A percentile compares a stretch with the other conserved stretches of the same genome.
Evolutionary conservation across 1,140 invertebrate species (phyloP).

Genomic region (Habropoda laboriosa): DNA sequence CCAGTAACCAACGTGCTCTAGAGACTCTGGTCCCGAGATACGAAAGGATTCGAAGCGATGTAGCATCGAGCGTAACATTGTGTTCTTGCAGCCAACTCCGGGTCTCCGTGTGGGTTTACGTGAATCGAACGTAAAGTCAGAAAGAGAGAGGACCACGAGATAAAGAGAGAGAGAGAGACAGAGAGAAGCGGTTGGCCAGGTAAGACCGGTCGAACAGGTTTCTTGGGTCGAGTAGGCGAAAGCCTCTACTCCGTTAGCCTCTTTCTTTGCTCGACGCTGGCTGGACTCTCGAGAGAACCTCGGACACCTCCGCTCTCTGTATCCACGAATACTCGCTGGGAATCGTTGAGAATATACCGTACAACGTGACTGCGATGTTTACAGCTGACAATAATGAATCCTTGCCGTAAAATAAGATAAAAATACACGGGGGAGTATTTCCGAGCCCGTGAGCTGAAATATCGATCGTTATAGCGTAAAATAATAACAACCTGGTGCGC

Average conservation of each 20-base stretch:
- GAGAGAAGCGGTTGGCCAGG: slow-evolving; percentile 61
- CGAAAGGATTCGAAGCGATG: slow-evolving; percentile 59
- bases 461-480: slow-evolving; percentile 11
- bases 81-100: slow-evolving; percentile 32
- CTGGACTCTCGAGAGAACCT: slow-evolving; percentile 55
- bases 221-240: slow-evolving; percentile 77
- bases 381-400: slow-evolving; percentile 48
- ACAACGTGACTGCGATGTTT: slow-evolving; percentile 40
- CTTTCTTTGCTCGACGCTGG: slow-evolving; percentile 61
- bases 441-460: not conserved
- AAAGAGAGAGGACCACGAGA: slow-evolving; percentile 16
- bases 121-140: slow-evolving; percentile 48
- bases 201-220: slow-evolving; percentile 79
- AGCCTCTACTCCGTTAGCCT: slow-evolving; percentile 79
- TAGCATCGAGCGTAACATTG: slow-evolving; percentile 52
- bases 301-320: slow-evolving; percentile 53
- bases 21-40: slow-evolving; percentile 28
- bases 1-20: slow-evolving; percentile 21
- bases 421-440: not conserved
- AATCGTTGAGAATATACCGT: slow-evolving; percentile 45
- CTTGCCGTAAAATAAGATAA: slow-evolving; percentile 19
- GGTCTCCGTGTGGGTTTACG: slow-evolving; percentile 63
- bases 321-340: slow-evolving; percentile 39
- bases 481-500: not conserved
- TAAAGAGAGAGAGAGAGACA: slow-evolving; percentile 8